Evolutionary conservation across 2,797 vertebrate genomes (phyloP).

Genomic region (Dendrocincla tyrannina): DNA sequence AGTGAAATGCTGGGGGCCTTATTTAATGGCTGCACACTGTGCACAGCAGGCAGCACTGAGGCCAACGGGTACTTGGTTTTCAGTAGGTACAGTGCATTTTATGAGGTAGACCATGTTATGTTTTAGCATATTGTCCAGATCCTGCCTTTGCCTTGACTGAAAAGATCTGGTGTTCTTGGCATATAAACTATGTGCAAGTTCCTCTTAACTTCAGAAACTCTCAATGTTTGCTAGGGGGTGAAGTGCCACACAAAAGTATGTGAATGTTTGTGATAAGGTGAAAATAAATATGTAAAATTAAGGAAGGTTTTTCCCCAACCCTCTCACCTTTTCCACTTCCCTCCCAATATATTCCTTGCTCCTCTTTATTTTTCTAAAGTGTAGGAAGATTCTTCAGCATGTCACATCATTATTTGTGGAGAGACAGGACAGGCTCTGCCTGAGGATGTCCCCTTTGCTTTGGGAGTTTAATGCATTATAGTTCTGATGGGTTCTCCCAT

Average conservation of each 20-base stretch:
- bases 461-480: background rate
- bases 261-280: background rate
- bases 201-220: background rate
- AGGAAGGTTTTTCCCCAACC: background rate
- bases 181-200: background rate
- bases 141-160: background rate
- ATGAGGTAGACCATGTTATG: background rate
- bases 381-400: background rate
- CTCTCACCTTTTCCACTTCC: background rate
- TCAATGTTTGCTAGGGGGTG: background rate
- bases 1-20: background rate
- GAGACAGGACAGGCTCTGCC: background rate
- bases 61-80: background rate
- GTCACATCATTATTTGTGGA: background rate
- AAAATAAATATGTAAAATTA: background rate
- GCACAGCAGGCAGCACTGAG: background rate
- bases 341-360: background rate
- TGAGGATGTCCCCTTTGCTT: background rate
- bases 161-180: background rate
- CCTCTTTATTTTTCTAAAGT: background rate
- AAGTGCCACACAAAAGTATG: background rate
- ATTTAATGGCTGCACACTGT: background rate
- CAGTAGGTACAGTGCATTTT: background rate
- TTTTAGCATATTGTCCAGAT: background rate
- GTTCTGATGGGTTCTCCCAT: background rate